Conservation (phyloP, 2,113 vertebrate species). For the Pandion haliaetus region DNA sequence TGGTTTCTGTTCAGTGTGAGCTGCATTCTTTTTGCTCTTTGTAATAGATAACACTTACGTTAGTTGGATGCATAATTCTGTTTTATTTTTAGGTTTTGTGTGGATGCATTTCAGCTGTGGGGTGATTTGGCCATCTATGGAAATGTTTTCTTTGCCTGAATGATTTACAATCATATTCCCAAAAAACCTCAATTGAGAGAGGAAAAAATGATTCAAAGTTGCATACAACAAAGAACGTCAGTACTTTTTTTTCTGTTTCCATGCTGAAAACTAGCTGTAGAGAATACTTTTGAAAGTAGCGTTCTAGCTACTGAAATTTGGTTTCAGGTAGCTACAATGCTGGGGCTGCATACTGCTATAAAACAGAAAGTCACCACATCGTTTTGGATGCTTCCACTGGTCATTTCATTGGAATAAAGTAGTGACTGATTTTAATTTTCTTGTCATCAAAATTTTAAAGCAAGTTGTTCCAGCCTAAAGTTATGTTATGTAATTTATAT, state of each 20-base stretch:
- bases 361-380: neutral
- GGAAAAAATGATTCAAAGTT: neutral
- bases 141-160: neutral
- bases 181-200: neutral
- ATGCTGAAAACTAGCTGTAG: neutral
- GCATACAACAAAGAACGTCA: neutral
- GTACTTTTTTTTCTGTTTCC: neutral
- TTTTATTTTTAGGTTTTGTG: constrained; percentile 31
- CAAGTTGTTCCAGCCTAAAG: neutral
- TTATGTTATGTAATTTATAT: neutral
- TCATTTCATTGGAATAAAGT: neutral
- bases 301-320: neutral
- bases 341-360: neutral
- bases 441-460: neutral
- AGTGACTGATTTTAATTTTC: neutral
- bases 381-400: neutral
- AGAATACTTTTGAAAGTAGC: neutral
- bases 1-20: neutral
- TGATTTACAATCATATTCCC: neutral
- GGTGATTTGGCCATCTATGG: constrained; percentile 15
- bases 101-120: neutral
- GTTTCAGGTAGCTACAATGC: neutral
- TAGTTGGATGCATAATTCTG: constrained; percentile 14
- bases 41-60: neutral
- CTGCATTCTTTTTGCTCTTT: constrained; percentile 13